Evolutionary conservation across 2,888 invertebrate species (phyloP).

Genomic region (Sphaerophoria rueppellii): DNA sequence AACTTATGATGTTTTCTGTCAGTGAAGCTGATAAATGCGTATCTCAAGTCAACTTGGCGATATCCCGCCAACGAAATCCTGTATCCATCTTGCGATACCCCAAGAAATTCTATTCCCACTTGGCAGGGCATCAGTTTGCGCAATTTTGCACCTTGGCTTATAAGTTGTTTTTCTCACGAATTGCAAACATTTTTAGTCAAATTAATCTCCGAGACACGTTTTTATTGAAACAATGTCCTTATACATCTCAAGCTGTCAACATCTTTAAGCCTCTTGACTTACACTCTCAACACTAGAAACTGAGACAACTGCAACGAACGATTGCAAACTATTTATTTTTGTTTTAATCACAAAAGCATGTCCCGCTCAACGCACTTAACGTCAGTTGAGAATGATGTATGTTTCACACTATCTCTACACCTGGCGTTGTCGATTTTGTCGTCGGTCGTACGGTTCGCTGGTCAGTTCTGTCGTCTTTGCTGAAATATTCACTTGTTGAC

Average conservation of each 20-base stretch:
- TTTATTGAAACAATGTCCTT: conserved; percentile 44
- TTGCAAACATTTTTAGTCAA: not conserved
- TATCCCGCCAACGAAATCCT: not conserved
- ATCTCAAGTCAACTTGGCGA: not conserved
- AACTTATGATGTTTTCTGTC: conserved; percentile 22
- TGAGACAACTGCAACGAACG: not conserved
- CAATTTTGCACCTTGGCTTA: not conserved
- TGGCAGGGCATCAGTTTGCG: not conserved
- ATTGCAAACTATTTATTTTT: conserved; percentile 13
- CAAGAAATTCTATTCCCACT: not conserved
- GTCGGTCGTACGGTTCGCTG: conserved; percentile 29
- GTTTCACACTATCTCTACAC: conserved; percentile 66
- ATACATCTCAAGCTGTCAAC: conserved; percentile 45
- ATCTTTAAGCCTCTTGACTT: conserved; percentile 46
- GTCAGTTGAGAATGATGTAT: conserved; percentile 65
- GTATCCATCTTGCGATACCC: not conserved
- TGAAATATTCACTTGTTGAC: conserved; percentile 64
- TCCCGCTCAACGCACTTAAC: conserved; percentile 71
- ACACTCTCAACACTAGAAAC: conserved; percentile 10
- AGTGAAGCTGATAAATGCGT: conserved; percentile 14
- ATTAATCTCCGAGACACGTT: conserved; percentile 59
- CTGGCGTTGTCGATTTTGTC: conserved; percentile 43
- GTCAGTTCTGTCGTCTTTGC: conserved; percentile 30
- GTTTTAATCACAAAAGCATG: conserved; percentile 69
- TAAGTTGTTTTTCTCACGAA: conserved; percentile 18